Evolutionary conservation across 2,797 vertebrate genomes (phyloP), one percentile per base, ranked within the genome.

Genomic region (Balearica regulorum): DNA sequence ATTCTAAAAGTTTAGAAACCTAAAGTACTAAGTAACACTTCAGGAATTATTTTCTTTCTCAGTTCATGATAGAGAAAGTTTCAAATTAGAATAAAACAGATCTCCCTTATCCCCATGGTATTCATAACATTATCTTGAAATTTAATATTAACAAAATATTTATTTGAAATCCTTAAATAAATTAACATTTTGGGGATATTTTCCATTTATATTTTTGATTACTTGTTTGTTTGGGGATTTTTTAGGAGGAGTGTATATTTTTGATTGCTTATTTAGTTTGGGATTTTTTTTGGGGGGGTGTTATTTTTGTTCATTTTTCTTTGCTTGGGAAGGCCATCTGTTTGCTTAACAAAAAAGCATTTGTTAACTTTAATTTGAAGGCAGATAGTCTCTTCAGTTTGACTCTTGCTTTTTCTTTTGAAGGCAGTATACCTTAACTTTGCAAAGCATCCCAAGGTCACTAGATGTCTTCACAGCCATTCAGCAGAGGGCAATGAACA

Each of bases 211-310:
- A 48, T 22, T 90, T 81, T 55, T 51, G 5, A 43, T 77, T 77
- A 5, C 1, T 41, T 48, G 3, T 33, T 65, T 57, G 17, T 44
- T 48, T 70, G n/a, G 28, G 10, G 3, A 28, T 10, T 53, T 77
- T 29, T 54, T 54, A 31, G 29, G 53, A 10, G 17, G 10, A 31
- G 53, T 54, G 17, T 54, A 31, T 54, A 18, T 8, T n/a, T 51
- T 61, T 39, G 3, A 3, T 35, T 62, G n/a, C 22, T 68, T 26
- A 20, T 51, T 62, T 35, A 6, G 9, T 58, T 82, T 20, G 17
- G 26, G 26, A 0, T 2, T 24, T 48, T 60, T 66, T 13, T 11
- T 17, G 11, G 6, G 3, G 5, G 4, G 4, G 16, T 53, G 16
- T 31, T 79, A 57, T 48, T 68, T 87, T 73, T 73, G 12, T 37